These are phyloP conservation scores for Micrasema longulum DNA, from an alignment of 1,140 invertebrate genomes.

Conservation along the genomic window DNA sequence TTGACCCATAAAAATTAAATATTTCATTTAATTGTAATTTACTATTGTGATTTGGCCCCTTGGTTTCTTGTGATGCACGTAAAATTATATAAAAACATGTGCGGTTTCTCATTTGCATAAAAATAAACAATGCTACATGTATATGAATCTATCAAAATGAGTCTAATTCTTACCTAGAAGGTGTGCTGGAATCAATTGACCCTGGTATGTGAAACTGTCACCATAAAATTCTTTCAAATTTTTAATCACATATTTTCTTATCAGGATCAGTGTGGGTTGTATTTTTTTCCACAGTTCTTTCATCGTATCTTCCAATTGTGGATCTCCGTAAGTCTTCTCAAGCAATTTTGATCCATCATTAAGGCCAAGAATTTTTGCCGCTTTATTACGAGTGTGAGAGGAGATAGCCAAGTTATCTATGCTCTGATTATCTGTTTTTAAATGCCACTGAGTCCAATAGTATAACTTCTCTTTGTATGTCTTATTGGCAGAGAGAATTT, in stretches of 20 bases:
- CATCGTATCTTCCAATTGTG: constrained; percentile 63
- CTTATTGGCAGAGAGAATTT: neutral
- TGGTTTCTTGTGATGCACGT: neutral
- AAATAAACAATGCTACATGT: neutral
- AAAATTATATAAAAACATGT: neutral
- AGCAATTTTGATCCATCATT: constrained; percentile 73
- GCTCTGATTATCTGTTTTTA: constrained; percentile 71
- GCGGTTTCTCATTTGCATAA: neutral
- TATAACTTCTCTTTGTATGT: constrained; percentile 51
- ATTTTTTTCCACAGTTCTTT: constrained; percentile 79
- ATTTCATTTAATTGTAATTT: neutral
- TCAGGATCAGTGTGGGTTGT: constrained; percentile 79
- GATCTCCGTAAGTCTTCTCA: constrained; percentile 73
- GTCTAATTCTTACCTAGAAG: constrained; percentile 79
- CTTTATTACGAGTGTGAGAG: constrained; percentile 72
- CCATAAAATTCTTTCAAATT: constrained; percentile 20
- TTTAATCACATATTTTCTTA: constrained; percentile 79
- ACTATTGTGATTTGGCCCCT: neutral
- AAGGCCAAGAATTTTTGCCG: constrained; percentile 69
- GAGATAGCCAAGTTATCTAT: constrained; percentile 71
- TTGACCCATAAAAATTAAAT: neutral
- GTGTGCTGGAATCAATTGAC: constrained; percentile 85
- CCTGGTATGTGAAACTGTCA: constrained; percentile 68
- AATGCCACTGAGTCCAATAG: constrained; percentile 74
- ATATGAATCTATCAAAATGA: neutral